Conservation (phyloP, 2,797 vertebrate genomes). For the Lutjanus argentimaculatus region DNA sequence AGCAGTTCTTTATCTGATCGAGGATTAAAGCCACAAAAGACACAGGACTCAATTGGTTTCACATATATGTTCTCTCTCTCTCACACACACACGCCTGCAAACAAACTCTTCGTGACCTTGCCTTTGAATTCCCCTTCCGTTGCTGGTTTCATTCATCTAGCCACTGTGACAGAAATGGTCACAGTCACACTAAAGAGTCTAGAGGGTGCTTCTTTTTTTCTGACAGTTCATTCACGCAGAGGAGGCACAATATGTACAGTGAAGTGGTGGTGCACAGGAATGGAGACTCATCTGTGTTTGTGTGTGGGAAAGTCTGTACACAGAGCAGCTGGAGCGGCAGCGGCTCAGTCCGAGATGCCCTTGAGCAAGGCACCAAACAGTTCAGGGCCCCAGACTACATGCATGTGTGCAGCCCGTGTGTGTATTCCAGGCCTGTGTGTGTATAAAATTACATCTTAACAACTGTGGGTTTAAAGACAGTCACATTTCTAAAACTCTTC, state of each 20-base stretch:
- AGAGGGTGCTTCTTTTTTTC: not conserved
- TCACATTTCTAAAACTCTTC: too few relatives aligned
- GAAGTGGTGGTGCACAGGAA: not conserved
- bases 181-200: constrained; percentile 25
- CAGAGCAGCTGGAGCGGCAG: too few relatives aligned
- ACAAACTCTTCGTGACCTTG: constrained; percentile 56
- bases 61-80: not conserved
- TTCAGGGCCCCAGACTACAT: too few relatives aligned
- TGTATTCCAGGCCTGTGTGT: too few relatives aligned
- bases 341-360: too few relatives aligned
- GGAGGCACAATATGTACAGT: not conserved
- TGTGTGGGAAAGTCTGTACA: not conserved
- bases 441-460: too few relatives aligned
- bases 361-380: too few relatives aligned
- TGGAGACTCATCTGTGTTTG: not conserved
- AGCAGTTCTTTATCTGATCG: constrained; percentile 41
- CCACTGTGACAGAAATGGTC: constrained; percentile 30
- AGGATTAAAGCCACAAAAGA: constrained; percentile 15
- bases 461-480: too few relatives aligned
- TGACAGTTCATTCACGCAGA: not conserved
- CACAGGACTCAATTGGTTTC: constrained; percentile 14
- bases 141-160: constrained; percentile 54
- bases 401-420: too few relatives aligned
- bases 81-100: not conserved
- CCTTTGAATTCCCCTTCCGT: constrained; percentile 34